Base-by-base conservation (phyloP, 2,888 invertebrate species). In the Tenthredo notha region DNA sequence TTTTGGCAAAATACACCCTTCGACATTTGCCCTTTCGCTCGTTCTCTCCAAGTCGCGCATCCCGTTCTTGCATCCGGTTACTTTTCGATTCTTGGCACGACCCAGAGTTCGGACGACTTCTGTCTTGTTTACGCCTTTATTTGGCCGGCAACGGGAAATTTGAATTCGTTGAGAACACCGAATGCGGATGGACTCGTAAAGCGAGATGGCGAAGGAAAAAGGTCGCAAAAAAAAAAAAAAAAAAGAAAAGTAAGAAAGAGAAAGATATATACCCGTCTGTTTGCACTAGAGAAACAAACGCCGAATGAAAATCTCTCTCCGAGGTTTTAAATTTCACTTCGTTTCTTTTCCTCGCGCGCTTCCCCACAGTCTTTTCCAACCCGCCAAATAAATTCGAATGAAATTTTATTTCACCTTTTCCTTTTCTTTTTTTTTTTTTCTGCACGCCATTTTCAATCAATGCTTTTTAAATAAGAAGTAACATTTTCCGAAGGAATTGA, bases 71-170 rank as follows among this genome's bases (percentile, higher is more conserved):
- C 70, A 83, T 65, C 10, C 33, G 21, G 67, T 67, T 86, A 72
- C 84, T 87, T 85, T 77, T 84, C 86, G 37, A 89, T 88, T 90
- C 86, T 70, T 85, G 88, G 87, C 89, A 89, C 90, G 89, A 85
- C 67, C 85, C 37, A 37, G 84, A 85, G 86, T 88, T 25, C 86
- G 88, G 86, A 70, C 88, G 87, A 84, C 90, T 87, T 87, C 87
- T 85, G 87, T 86, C 88, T 90, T 89, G 89, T 89, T 89, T 89
- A 90, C 90, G 88, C 88, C 87, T 87, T 87, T 88, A 87, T 89
- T 90, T 87, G 87, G 75, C 84, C 88, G 85, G 85, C 87, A 86
- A 85, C 84, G 85, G 72, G 74, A 87, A 85, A 89, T 90, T 88
- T 90, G 87, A 89, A 89, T 89, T 90, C 89, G 87, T 61, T 77